Base-by-base conservation (phyloP, 2,113 vertebrate species). In the Clarias gariepinus region DNA sequence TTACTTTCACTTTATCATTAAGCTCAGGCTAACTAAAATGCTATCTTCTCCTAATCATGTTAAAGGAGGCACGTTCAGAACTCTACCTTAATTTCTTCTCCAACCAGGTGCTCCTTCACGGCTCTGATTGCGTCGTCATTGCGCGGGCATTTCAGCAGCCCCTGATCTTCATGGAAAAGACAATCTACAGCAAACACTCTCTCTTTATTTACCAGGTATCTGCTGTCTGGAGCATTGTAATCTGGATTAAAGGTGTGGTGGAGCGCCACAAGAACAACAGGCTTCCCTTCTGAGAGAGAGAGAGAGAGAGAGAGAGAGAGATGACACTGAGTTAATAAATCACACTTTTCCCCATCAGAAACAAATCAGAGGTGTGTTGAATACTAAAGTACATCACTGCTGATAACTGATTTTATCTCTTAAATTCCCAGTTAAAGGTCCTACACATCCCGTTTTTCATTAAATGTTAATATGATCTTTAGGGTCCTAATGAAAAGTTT, bases 161-260 rank as follows among this genome's bases (percentile, higher is more conserved):
- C 60, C 23, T 12, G 55, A 25, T 76, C 69, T 76, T 84, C 83
- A 76, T 84, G 11, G 52, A 15, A 85, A 23, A 85, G 58, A 41
- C 83, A 84, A 36, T 84, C 69, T 25, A 84, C 71, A 28, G 57
- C 33, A 18, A 84, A 84, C 69, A 84, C 69, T 28, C 76, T 10
- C 16, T 4, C 1, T 7, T 33, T 47, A 55, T 61, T 47, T 23
- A 84, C 57, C 28, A 1, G n/a, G 4, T 0, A 0, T 4, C 58
- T 76, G 71, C 57, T 47, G 13, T 76, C 57, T 47, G 83, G 69
- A 84, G n/a, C 13, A 41, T 5, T 6, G 52, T 74, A 8, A 47
- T 47, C 6, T 2, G 52, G n/a, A 71, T 84, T 21, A 11, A 47
- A 63, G 0, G 69, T 84, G 83, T 84, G 69, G 16, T 84, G 83